Evolutionary conservation across 2,797 vertebrate genomes (phyloP), one percentile per base, ranked within the genome.

Genomic region (Thamnophis elegans): DNA sequence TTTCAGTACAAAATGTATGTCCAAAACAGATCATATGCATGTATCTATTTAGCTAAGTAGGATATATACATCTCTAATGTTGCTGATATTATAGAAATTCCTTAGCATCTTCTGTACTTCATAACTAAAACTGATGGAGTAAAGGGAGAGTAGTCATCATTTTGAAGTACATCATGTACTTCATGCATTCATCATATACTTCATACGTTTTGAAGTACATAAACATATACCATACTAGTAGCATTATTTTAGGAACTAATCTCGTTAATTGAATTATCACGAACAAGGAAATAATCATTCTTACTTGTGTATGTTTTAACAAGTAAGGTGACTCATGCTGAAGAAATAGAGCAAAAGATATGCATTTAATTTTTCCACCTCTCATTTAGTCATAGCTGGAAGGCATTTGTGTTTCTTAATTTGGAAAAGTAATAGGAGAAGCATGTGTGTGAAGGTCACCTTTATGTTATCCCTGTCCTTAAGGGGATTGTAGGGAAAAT

Each of bases 281-380:
- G 85, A 94, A 62, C 25, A 95, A 94, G 85, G 56, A 92, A 87
- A 87, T 94, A 93, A 91, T 90, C 94, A 90, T 91, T 95, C 85
- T 94, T 92, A 91, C 20, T 93, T 92, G 59, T 73, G 25, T 91
- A 90, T 92, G 78, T 95, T 95, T 95, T 91, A 95, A 92, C 28
- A 92, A 56, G 91, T 93, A 90, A 88, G 91, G 51, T 95, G 91
- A 96, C 89, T 95, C 95, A 95, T 94, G 22, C 89, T 88, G 20
- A 94, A 82, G 87, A 95, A 94, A 93, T 0, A 86, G 87, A 94
- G 53, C 0, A 68, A 92, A 60, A 91, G 26, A 68, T 54, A 86
- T 91, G n/a, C 90, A 90, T 93, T 94, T 91, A 93, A 87, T 55
- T 93, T 94, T 62, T 1, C 36, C 18, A 6, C 36, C 55, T 90